A percentile compares a stretch with the other conserved stretches of the same genome.
These are phyloP conservation scores for Campoletis raptor DNA, from an alignment of 2,888 invertebrate species.

Conservation along the genomic window DNA sequence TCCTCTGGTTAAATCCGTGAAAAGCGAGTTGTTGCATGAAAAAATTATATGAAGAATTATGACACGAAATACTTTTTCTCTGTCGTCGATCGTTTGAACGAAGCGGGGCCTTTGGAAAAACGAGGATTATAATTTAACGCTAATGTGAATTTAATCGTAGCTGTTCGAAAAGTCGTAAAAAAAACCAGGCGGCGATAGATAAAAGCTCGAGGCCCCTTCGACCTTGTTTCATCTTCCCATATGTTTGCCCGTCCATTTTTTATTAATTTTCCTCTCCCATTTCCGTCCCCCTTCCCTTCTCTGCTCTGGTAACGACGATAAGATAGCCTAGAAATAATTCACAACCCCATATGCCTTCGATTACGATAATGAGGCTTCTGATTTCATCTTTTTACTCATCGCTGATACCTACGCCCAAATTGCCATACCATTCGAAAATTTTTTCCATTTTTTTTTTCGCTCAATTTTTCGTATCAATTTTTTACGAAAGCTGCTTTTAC, in stretches of 20 bases:
- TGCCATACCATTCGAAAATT: background rate
- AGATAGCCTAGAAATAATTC: slow-evolving; percentile 57
- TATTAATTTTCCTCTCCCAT: slow-evolving; percentile 44
- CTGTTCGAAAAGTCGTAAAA: slow-evolving; percentile 24
- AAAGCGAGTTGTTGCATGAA: background rate
- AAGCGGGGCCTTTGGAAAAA: background rate
- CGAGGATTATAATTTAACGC: background rate
- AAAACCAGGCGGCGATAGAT: background rate
- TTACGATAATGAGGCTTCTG: slow-evolving; percentile 55
- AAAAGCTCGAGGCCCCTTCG: slow-evolving; percentile 30
- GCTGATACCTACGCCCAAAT: background rate
- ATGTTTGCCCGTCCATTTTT: slow-evolving; percentile 49
- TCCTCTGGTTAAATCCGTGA: background rate
- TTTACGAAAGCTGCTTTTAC: background rate
- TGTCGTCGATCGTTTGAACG: background rate
- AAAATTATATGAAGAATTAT: background rate
- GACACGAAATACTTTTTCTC: background rate
- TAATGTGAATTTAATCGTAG: slow-evolving; percentile 49
- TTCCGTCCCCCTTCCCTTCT: background rate
- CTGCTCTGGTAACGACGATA: slow-evolving; percentile 44
- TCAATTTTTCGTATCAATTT: background rate
- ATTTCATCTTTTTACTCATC: background rate
- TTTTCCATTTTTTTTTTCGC: background rate
- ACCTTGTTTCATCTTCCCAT: slow-evolving; percentile 34
- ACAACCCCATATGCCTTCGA: slow-evolving; percentile 55